A percentile compares a stretch with the other conserved stretches of the same genome.
These are phyloP conservation scores for Miniopterus natalensis DNA, from an alignment of 2,113 vertebrate genomes.

Conservation along the genomic window DNA sequence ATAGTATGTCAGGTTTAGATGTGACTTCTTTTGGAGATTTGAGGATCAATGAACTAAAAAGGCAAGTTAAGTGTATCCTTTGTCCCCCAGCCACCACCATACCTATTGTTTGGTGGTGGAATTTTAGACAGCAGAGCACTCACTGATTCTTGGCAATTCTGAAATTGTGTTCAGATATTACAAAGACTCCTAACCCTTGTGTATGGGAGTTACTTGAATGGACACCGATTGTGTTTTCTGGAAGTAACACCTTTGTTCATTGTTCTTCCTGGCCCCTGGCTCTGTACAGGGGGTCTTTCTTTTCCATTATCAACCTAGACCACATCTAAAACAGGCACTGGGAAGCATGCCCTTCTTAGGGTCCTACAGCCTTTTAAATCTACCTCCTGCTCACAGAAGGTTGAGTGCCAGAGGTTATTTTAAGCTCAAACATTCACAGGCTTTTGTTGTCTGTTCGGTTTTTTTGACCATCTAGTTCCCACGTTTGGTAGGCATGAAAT, in stretches of 20 bases:
- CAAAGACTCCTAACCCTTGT: background rate
- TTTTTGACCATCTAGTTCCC: background rate
- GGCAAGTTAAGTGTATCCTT: background rate
- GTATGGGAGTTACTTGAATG: constrained; percentile 25
- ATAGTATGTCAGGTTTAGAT: constrained; percentile 30
- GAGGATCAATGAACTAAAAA: constrained; percentile 15
- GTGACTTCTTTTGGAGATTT: background rate
- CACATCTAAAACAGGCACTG: background rate
- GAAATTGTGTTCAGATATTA: background rate
- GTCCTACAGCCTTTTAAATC: background rate
- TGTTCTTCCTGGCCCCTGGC: background rate
- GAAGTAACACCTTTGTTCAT: background rate
- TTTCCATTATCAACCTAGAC: background rate
- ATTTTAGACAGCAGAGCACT: background rate
- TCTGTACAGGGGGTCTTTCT: background rate
- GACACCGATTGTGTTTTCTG: constrained; percentile 36
- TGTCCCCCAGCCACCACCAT: background rate
- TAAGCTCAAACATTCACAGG: constrained; percentile 4
- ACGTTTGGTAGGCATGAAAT: constrained; percentile 15
- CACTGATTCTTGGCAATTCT: background rate
- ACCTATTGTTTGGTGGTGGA: background rate
- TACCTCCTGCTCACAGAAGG: constrained; percentile 10
- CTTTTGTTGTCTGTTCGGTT: background rate
- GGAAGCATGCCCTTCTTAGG: background rate
- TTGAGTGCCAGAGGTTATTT: background rate